phyloP scores from a whole-genome alignment of 2,888 invertebrate species.

The Metellina segmentata region DNA sequence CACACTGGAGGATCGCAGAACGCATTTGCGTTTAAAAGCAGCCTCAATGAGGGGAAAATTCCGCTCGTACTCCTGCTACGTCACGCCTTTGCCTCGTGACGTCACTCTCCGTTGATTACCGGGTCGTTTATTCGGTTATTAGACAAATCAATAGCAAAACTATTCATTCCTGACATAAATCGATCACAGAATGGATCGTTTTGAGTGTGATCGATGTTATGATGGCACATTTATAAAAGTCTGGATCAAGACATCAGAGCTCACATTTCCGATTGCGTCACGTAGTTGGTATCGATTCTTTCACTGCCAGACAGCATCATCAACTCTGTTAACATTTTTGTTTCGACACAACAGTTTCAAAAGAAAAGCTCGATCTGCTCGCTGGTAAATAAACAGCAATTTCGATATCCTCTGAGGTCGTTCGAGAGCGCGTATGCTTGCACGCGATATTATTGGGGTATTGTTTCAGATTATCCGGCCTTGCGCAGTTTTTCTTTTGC shows the following conservation, averaged over 20 bases:
- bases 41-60: neutral
- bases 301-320: neutral
- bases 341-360: too few species aligned
- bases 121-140: conserved; percentile 35
- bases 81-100: conserved; percentile 10
- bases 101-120: conserved; percentile 28
- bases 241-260: conserved; percentile 33
- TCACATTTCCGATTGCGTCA: conserved; percentile 21
- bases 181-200: conserved; percentile 39
- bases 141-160: conserved; percentile 18
- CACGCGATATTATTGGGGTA: too few species aligned
- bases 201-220: conserved; percentile 27
- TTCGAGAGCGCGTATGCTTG: too few species aligned
- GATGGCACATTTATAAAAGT: conserved; percentile 47
- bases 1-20: too few species aligned
- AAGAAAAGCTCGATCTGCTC: too few species aligned
- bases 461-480: too few species aligned
- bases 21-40: too few species aligned
- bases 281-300: conserved; percentile 25
- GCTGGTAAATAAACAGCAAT: too few species aligned
- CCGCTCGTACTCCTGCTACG: neutral
- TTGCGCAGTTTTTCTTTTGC: too few species aligned
- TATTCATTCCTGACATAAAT: conserved; percentile 36
- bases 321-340: neutral
- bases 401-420: too few species aligned